Conservation (phyloP, 92 coral and sea anemone genomes). For the Palythoa caribaeorum region DNA sequence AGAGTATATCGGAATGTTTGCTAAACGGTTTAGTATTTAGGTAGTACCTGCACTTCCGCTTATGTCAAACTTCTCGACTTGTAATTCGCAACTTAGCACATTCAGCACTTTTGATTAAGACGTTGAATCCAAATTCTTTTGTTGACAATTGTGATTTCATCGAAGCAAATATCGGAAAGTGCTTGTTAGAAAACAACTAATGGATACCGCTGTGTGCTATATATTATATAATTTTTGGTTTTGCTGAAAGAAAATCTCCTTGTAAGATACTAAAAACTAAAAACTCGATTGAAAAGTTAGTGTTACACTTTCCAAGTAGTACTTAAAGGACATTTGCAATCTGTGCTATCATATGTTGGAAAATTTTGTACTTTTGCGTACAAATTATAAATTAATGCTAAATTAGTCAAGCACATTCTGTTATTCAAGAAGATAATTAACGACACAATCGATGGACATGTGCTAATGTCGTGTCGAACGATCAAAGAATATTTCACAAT, state of each 20-base stretch:
- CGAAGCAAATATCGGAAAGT: constrained; percentile 26
- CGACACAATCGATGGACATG: constrained; percentile 65
- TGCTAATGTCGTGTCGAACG: constrained; percentile 74
- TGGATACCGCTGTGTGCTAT: background rate
- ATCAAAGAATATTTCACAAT: constrained; percentile 72
- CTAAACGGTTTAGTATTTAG: background rate
- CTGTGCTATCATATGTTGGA: background rate
- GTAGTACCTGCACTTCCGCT: background rate
- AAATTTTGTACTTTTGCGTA: background rate
- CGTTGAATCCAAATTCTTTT: constrained; percentile 18
- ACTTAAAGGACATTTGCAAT: background rate
- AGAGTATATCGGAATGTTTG: background rate
- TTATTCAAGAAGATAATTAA: constrained; percentile 42
- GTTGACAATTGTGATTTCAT: constrained; percentile 28
- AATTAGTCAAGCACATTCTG: constrained; percentile 5
- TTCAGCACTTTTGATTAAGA: constrained; percentile 1
- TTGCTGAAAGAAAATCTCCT: background rate
- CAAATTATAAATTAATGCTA: constrained; percentile 1
- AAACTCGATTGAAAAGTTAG: background rate
- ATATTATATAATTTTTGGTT: background rate
- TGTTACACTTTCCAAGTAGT: background rate
- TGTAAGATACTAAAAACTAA: background rate
- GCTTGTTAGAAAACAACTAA: background rate
- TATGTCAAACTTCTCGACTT: background rate
- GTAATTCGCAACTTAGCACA: constrained; percentile 33